Percentiles rank a stretch among this genome's conserved stretches.
phyloP scores from a whole-genome alignment of 2,797 vertebrate genomes.

The Hafferia zeledoni region DNA sequence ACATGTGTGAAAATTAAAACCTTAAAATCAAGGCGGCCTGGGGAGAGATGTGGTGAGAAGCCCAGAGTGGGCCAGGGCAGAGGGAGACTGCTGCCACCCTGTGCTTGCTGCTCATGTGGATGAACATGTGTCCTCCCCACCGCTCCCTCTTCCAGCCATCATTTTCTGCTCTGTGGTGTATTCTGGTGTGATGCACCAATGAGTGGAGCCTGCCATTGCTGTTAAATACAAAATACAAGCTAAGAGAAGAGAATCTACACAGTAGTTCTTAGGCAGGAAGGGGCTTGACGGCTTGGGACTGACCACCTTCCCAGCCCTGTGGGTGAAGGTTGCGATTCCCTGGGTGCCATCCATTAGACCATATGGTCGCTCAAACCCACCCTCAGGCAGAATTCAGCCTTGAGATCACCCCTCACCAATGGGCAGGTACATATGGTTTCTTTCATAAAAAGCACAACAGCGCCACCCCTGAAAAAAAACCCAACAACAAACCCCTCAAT shows the following conservation, averaged over 20 bases:
- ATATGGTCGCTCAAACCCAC: not conserved
- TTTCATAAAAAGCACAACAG: not conserved
- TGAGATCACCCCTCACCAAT: not conserved
- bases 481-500: not conserved
- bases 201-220: not conserved
- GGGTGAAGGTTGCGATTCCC: not conserved
- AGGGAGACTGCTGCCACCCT: too few species aligned
- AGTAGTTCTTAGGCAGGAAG: not conserved
- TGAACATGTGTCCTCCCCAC: accelerated
- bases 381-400: not conserved
- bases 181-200: not conserved
- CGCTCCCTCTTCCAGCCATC: not conserved
- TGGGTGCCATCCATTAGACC: not conserved
- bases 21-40: not conserved
- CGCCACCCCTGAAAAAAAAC: not conserved
- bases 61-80: accelerated
- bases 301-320: accelerated
- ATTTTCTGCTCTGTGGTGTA: accelerated
- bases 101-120: accelerated
- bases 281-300: accelerated
- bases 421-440: not conserved
- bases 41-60: not conserved
- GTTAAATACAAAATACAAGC: not conserved
- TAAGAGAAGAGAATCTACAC: not conserved
- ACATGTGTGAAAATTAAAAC: not conserved